A percentile compares a stretch with the other conserved stretches of the same genome.
These are phyloP conservation scores for Chelidonichthys spinosus DNA, from an alignment of 2,797 vertebrate species.

Conservation along the genomic window DNA sequence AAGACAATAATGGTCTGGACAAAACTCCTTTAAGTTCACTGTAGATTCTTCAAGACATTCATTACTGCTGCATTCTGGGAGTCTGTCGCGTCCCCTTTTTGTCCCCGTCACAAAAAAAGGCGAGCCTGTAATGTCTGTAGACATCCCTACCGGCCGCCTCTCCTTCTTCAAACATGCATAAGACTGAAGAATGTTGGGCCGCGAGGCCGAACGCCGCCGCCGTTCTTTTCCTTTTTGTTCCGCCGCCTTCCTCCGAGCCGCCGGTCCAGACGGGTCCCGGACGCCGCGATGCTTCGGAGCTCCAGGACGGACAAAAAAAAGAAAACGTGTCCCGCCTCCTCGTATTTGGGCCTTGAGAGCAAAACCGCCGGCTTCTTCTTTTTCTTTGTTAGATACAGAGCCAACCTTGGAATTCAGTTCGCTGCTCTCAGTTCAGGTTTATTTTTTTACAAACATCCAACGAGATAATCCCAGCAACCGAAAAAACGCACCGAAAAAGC, in stretches of 20 bases:
- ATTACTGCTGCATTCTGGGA: slow-evolving; percentile 27
- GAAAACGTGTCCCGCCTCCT: slow-evolving; percentile 17
- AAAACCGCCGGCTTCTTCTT: slow-evolving; percentile 19
- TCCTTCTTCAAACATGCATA: slow-evolving; percentile 20
- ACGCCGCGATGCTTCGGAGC: slow-evolving; percentile 5
- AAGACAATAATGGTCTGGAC: slow-evolving; percentile 32
- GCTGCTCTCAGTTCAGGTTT: background rate
- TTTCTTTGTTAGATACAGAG: background rate
- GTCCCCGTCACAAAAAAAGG: background rate
- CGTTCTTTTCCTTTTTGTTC: slow-evolving; percentile 12
- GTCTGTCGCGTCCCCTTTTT: slow-evolving; percentile 18
- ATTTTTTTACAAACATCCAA: slow-evolving; percentile 15
- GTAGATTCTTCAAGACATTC: slow-evolving; percentile 36
- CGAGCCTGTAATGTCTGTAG: no score
- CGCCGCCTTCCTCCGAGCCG: background rate
- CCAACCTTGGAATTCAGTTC: slow-evolving; percentile 17
- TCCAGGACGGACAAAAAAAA: slow-evolving; percentile 13
- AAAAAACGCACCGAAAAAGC: slow-evolving; percentile 38
- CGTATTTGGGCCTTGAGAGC: slow-evolving; percentile 38
- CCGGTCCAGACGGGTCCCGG: background rate
- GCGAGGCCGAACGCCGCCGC: background rate
- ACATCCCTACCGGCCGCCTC: background rate
- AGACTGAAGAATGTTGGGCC: slow-evolving; percentile 50
- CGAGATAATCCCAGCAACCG: slow-evolving; percentile 52
- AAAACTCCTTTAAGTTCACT: slow-evolving; percentile 18